phyloP scores from a whole-genome alignment of 2,888 invertebrate genomes.

The Platycheirus albimanus region DNA sequence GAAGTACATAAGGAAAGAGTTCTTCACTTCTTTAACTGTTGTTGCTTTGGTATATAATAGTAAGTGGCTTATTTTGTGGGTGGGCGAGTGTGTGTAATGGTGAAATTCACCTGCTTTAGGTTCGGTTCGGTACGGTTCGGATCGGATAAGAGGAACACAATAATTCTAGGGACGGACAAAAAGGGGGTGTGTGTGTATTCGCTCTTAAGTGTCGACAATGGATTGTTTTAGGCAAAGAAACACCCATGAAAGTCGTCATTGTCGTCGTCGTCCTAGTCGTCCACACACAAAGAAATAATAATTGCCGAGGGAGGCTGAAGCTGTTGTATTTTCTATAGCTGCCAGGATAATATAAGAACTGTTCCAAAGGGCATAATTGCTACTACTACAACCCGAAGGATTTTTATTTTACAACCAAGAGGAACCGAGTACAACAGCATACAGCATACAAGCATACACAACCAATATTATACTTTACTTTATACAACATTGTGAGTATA shows the following conservation, averaged over 20 bases:
- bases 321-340: conserved; percentile 39
- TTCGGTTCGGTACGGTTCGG: background rate
- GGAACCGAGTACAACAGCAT: conserved; percentile 5
- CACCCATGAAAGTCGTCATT: conserved; percentile 60
- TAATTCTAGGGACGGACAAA: conserved; percentile 27
- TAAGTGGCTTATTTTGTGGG: conserved; percentile 41
- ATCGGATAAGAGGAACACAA: background rate
- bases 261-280: too few species aligned
- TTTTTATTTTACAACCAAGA: conserved; percentile 43
- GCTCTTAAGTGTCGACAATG: conserved; percentile 45
- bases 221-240: conserved; percentile 68
- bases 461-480: background rate
- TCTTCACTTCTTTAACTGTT: conserved; percentile 61
- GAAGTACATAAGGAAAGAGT: conserved; percentile 63
- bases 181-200: background rate
- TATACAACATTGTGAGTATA: conserved; percentile 57
- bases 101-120: conserved; percentile 22
- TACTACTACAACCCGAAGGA: conserved; percentile 68
- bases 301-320: conserved; percentile 57
- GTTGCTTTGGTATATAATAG: conserved; percentile 16
- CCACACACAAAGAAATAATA: conserved; percentile 63
- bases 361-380: conserved; percentile 75
- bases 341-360: conserved; percentile 61
- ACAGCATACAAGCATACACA: too few species aligned
- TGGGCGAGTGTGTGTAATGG: conserved; percentile 1